Conservation (phyloP, 2,797 vertebrate genomes). For the Sebastes diploproa region DNA sequence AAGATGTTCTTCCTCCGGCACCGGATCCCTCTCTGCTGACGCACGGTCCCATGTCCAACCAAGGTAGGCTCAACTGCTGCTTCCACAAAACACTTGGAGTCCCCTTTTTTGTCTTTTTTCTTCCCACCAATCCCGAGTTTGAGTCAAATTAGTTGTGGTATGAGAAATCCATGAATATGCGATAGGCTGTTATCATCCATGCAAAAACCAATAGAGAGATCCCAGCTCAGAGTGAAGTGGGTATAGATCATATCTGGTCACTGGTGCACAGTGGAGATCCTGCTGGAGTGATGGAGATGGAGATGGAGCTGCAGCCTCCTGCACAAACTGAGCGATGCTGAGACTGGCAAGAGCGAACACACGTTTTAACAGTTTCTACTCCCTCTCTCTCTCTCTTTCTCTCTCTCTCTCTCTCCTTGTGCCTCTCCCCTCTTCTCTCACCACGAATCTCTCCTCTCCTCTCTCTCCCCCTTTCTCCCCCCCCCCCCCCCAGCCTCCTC, state of each 20-base stretch:
- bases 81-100: constrained; percentile 60
- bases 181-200: constrained; percentile 62
- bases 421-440: background rate
- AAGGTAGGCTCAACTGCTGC: constrained; percentile 54
- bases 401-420: constrained; percentile 58
- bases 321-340: constrained; percentile 65
- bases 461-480: background rate
- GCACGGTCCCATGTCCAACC: constrained; percentile 83
- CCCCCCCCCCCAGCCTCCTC: background rate
- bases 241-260: constrained; percentile 49
- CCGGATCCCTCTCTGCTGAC: constrained; percentile 70
- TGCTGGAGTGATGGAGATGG: constrained; percentile 46
- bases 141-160: constrained; percentile 66
- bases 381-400: constrained; percentile 47
- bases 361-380: constrained; percentile 77
- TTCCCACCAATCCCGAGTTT: constrained; percentile 56
- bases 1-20: constrained; percentile 71
- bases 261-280: constrained; percentile 65
- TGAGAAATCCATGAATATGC: constrained; percentile 75
- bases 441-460: background rate
- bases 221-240: constrained; percentile 58
- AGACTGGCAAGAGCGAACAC: constrained; percentile 66
- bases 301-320: constrained; percentile 66
- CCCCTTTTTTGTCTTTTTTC: background rate
- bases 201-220: constrained; percentile 46